Evolutionary conservation across 2,888 invertebrate species (phyloP).

Genomic region (Herminia tarsipennalis): DNA sequence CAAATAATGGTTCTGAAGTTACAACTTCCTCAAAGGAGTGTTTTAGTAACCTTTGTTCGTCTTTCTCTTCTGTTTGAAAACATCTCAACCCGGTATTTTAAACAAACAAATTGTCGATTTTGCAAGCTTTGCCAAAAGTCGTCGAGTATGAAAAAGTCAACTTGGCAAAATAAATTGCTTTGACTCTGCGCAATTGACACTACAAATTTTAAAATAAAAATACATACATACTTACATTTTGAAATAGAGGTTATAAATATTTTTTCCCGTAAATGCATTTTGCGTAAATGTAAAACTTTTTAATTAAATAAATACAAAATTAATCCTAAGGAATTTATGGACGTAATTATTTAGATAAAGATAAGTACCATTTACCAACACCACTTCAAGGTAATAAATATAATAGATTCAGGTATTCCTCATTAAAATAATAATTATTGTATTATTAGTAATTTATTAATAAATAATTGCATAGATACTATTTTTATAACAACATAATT

Average conservation of each 20-base stretch:
- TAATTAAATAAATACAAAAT: neutral
- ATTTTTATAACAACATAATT: too few species aligned
- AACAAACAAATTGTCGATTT: conserved; percentile 49
- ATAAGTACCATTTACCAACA: too few species aligned
- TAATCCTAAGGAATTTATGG: neutral
- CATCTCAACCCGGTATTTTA: conserved; percentile 55
- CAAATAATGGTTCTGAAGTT: conserved; percentile 42
- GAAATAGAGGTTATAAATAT: conserved; percentile 19
- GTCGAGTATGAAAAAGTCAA: conserved; percentile 36
- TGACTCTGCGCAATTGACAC: conserved; percentile 29
- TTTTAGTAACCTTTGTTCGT: conserved; percentile 53
- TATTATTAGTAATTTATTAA: too few species aligned
- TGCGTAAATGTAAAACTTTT: conserved; percentile 6
- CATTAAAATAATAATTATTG: too few species aligned
- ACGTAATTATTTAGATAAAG: too few species aligned
- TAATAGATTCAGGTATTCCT: too few species aligned
- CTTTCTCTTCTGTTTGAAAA: conserved; percentile 47
- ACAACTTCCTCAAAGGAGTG: conserved; percentile 48
- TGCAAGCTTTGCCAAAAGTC: conserved; percentile 47
- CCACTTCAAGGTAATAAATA: too few species aligned
- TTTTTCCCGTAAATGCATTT: conserved; percentile 30
- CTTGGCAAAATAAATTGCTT: conserved; percentile 21
- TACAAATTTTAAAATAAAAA: conserved; percentile 24
- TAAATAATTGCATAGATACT: too few species aligned
- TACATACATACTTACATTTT: too few species aligned